These are phyloP conservation scores for Sycophila texana DNA, from an alignment of 2,888 invertebrate species.

Conservation along the genomic window DNA sequence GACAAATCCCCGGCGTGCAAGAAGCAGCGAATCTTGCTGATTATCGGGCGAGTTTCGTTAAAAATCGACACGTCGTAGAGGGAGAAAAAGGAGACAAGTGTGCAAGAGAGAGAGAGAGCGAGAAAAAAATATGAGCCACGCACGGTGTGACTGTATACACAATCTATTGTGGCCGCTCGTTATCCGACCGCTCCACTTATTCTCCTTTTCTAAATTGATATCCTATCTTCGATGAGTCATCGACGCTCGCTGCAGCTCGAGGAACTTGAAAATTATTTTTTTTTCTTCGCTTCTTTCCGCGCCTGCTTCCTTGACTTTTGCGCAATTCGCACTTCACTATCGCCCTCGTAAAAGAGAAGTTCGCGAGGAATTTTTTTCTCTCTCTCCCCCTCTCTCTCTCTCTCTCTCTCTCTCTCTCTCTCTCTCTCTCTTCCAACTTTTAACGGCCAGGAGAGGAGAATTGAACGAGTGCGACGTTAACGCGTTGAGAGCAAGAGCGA, in stretches of 20 bases:
- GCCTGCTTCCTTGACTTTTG: constrained; percentile 7
- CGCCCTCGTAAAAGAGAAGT: constrained; percentile 4
- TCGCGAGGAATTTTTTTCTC: background rate
- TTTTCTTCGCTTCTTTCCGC: background rate
- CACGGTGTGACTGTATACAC: background rate
- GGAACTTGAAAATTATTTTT: constrained; percentile 35
- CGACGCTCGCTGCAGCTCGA: constrained; percentile 12
- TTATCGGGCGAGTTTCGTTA: background rate
- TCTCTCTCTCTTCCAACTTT: constrained; percentile 7
- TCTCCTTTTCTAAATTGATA: constrained; percentile 44
- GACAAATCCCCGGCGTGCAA: background rate
- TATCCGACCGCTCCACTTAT: constrained; percentile 38
- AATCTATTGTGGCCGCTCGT: constrained; percentile 30
- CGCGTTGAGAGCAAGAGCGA: constrained; percentile 9
- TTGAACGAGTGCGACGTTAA: constrained; percentile 1
- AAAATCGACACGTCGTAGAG: background rate
- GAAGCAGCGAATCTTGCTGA: background rate
- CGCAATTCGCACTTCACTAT: constrained; percentile 24
- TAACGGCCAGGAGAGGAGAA: background rate
- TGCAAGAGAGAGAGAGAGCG: background rate
- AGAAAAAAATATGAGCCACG: background rate
- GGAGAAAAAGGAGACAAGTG: no score
- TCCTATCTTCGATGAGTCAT: constrained; percentile 51
- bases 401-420: background rate
- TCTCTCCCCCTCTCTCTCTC: background rate